Evolutionary conservation across 2,888 invertebrate genomes (phyloP), one percentile per base, ranked within the genome.

Genomic region (Icerya purchasi): DNA sequence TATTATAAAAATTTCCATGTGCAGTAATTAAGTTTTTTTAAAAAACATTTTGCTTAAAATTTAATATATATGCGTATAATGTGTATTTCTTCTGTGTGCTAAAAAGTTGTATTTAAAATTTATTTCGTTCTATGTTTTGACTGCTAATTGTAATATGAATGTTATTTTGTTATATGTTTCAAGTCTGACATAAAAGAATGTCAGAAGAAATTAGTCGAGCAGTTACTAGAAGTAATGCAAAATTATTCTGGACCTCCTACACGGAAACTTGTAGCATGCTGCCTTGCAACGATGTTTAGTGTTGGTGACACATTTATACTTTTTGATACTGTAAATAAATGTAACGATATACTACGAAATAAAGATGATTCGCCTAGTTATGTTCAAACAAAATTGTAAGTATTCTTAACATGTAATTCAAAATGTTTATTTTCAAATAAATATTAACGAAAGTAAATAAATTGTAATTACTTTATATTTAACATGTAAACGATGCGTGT

Each of bases 301-400:
- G 92, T 97, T 19, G 98, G 97, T 0, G 97, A 98, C 71, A 93
- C 97, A 50, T 94, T 94, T 72, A 77, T 91, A 61, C 79, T 99
- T 53, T 97, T 97, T 72, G 93, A 94, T 67, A 93, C 94, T 2
- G 92, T 98, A 59, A 97, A 97, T 73, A 87, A 89, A 67, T 97
- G 97, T 75, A 98, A 97, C 75, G 97, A 98, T 69, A 87, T 94
- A 65, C 78, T 97, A 61, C 90, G 88, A 73, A 90, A 89, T 67
- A 94, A 93, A 71, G 97, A 98, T 77, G 97, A 98, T 71, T 94
- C 96, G 1, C 93, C 93, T 0, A 91, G 90, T 66, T 93, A 90
- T 72, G 76, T 96, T 65, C 88, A 93, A 8, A 91, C 92, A 2
- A 84, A 89, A 76, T 75, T 98, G 94, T 96, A 76, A 86, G 86